Evolutionary conservation across 2,797 vertebrate species (phyloP).

Genomic region (Coendou prehensilis): DNA sequence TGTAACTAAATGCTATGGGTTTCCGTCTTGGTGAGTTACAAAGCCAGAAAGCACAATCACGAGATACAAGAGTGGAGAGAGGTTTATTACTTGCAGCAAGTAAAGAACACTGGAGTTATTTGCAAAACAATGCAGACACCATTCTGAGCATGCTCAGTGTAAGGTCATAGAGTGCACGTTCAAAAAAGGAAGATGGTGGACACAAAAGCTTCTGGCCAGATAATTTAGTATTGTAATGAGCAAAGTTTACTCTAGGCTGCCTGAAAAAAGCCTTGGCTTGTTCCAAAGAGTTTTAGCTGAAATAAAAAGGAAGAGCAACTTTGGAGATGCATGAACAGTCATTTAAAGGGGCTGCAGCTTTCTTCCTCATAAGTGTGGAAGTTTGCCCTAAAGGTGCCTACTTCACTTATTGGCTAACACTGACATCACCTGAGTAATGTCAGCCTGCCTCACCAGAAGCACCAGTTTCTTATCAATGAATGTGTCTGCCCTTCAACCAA

Average conservation of each 20-base stretch:
- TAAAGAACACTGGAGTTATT: neutral
- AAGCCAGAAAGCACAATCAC: neutral
- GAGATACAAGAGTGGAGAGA: neutral
- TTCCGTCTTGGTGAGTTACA: neutral
- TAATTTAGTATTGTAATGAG: neutral
- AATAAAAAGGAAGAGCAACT: neutral
- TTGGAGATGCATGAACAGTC: neutral
- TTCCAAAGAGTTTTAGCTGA: neutral
- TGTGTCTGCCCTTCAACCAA: conserved; percentile 71
- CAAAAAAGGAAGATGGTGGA: neutral
- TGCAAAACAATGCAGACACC: too few relatives aligned
- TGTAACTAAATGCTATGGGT: neutral
- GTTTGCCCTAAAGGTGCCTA: neutral
- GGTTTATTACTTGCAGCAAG: neutral
- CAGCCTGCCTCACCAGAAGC: conserved; percentile 12
- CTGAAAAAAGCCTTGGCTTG: neutral
- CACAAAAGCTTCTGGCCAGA: neutral
- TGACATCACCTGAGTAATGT: neutral
- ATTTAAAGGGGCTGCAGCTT: neutral
- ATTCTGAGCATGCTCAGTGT: neutral
- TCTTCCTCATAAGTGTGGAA: neutral
- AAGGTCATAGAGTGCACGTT: neutral
- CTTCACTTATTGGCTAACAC: neutral
- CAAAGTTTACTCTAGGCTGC: neutral
- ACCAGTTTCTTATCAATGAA: conserved; percentile 38